Evolutionary conservation across 2,113 vertebrate species (phyloP).

Genomic region (Pseudorasbora parva): DNA sequence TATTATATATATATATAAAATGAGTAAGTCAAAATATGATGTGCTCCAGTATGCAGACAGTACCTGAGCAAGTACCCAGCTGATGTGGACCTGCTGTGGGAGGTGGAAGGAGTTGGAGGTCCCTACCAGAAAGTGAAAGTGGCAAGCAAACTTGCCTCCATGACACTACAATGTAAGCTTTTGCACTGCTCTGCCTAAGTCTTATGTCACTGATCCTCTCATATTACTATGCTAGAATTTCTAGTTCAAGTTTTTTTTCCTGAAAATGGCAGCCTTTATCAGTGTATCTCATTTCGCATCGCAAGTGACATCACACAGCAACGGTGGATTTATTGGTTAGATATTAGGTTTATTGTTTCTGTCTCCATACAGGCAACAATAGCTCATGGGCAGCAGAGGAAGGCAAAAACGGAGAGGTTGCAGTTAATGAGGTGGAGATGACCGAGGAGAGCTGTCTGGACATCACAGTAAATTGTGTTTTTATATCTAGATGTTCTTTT

Average conservation of each 20-base stretch:
- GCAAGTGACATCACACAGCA: background rate
- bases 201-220: no score
- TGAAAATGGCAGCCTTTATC: background rate
- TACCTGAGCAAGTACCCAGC: conserved; percentile 84
- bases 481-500: background rate
- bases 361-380: conserved; percentile 32
- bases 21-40: no score
- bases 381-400: conserved; percentile 14
- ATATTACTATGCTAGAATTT: background rate
- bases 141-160: conserved; percentile 57
- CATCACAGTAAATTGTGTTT: conserved; percentile 36
- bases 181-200: background rate
- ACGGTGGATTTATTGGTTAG: background rate
- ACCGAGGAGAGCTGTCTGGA: conserved; percentile 30
- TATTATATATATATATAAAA: background rate
- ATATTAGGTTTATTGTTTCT: conserved; percentile 7
- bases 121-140: conserved; percentile 81
- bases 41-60: conserved; percentile 71
- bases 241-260: background rate
- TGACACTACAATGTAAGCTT: conserved; percentile 35
- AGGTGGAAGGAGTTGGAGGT: conserved; percentile 82
- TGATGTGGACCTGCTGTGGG: conserved; percentile 82
- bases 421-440: conserved; percentile 24
- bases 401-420: conserved; percentile 26
- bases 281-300: background rate